Percentiles rank a stretch among this genome's conserved stretches.
phyloP scores from a whole-genome alignment of 2,797 vertebrate genomes.

The Mus minutoides region DNA sequence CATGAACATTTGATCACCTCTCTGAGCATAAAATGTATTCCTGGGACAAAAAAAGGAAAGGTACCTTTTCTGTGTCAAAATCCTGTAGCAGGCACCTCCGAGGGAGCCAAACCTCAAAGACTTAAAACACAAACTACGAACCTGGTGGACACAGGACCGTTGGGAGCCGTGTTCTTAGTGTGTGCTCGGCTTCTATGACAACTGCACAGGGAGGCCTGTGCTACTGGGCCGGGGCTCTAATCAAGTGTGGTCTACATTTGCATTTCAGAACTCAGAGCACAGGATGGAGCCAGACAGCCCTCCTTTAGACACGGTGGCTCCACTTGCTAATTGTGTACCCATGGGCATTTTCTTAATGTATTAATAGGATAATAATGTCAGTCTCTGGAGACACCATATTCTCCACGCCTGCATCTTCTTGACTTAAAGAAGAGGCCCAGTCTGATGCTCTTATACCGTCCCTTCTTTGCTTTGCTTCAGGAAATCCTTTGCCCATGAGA shows the following conservation, averaged over 20 bases:
- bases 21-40: neutral
- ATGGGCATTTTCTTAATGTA: slow-evolving; percentile 5
- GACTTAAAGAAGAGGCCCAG: neutral
- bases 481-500: too few species aligned
- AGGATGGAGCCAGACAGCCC: neutral
- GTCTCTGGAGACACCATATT: neutral
- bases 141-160: neutral
- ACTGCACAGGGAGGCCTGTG: neutral
- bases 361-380: neutral
- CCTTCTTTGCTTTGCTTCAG: neutral
- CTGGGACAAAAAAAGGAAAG: neutral
- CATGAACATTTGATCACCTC: neutral
- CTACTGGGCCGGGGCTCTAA: neutral
- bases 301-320: neutral
- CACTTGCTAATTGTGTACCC: neutral
- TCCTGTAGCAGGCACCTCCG: neutral
- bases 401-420: neutral
- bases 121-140: neutral
- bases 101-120: neutral
- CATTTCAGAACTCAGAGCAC: neutral
- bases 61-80: neutral
- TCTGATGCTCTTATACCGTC: neutral
- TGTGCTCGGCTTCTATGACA: neutral
- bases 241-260: neutral
- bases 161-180: neutral